phyloP scores from a whole-genome alignment of 2,888 invertebrate genomes.

The Orthosia cruda region DNA sequence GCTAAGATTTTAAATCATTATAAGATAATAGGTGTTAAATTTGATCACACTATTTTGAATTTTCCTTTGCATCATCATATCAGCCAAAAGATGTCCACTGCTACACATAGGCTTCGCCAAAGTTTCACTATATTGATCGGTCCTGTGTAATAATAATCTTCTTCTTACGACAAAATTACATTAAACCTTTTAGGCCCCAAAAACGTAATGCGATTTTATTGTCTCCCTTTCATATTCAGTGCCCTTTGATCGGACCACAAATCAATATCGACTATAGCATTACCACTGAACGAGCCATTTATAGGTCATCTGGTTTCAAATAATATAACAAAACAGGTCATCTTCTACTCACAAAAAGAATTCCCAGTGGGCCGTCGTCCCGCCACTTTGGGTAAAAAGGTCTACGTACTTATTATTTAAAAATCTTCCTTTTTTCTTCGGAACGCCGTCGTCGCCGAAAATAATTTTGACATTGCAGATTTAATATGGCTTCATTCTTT shows the following conservation, averaged over 20 bases:
- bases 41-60: too few species aligned
- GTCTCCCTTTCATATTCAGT: background rate
- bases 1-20: slow-evolving; percentile 1
- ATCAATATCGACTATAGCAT: slow-evolving; percentile 31
- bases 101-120: too few species aligned
- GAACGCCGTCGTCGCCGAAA: slow-evolving; percentile 46
- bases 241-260: slow-evolving; percentile 26
- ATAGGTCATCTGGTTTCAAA: slow-evolving; percentile 59
- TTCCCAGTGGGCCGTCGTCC: slow-evolving; percentile 49
- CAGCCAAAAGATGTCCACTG: too few species aligned
- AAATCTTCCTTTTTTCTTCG: slow-evolving; percentile 57
- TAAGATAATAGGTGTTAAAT: too few species aligned
- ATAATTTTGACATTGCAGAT: slow-evolving; percentile 69
- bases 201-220: background rate
- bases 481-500: slow-evolving; percentile 65
- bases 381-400: slow-evolving; percentile 57
- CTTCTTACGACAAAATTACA: background rate
- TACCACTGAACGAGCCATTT: slow-evolving; percentile 40
- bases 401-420: slow-evolving; percentile 58
- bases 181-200: background rate
- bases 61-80: too few species aligned
- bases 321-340: slow-evolving; percentile 64
- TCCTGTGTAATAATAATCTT: too few species aligned
- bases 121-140: too few species aligned
- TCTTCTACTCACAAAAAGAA: slow-evolving; percentile 52